Evolutionary conservation across 2,888 invertebrate species (phyloP), one percentile per base, ranked within the genome.

Genomic region (Agonopterix heracliana): DNA sequence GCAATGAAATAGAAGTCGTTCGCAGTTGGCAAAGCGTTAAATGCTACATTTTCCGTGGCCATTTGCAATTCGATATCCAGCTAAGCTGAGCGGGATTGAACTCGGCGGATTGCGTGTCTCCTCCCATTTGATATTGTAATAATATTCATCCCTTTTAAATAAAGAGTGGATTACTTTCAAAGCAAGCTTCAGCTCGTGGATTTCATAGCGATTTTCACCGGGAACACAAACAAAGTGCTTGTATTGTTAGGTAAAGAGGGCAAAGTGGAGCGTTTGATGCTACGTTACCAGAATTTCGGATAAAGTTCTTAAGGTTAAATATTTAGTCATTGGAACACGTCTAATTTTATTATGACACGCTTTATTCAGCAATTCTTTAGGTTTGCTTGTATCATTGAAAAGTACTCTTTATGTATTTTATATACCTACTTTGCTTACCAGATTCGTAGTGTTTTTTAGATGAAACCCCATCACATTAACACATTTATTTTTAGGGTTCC

Each of bases 1-100:
- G 73, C 56, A 64, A 50, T 54, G 52, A 52, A 54, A 69, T 73
- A 60, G 67, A 73, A 83, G 81, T 80, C 78, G 73, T 78, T 74
- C 74, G 70, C 78, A 81, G 81, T 83, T 77, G 80, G 78, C 71
- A 77, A 78, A 75, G 79, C 84, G 81, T 82, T 86, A 83, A 84
- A 86, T 77, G 78, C 78, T 78, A 81, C 81, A 81, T 81, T 84
- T 85, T 83, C 84, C 77, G 72, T 68, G 68, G 74, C 78, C 78
- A 84, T 87, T 83, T 83, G 84, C 81, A 83, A 83, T 84, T 84
- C 79, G 82, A 85, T 86, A 83, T 81, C 74, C 74, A 75, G 74
- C 81, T 81, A 79, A 82, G 81, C 81, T 80, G 69, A 64, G 60
- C 72, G 62, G 75, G 76, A 84, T 82, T 79, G 81, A 79, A 79